Evolutionary conservation across 1,140 invertebrate genomes (phyloP), one percentile per base, ranked within the genome.

Genomic region (Ceratoteleas bidentatus): DNA sequence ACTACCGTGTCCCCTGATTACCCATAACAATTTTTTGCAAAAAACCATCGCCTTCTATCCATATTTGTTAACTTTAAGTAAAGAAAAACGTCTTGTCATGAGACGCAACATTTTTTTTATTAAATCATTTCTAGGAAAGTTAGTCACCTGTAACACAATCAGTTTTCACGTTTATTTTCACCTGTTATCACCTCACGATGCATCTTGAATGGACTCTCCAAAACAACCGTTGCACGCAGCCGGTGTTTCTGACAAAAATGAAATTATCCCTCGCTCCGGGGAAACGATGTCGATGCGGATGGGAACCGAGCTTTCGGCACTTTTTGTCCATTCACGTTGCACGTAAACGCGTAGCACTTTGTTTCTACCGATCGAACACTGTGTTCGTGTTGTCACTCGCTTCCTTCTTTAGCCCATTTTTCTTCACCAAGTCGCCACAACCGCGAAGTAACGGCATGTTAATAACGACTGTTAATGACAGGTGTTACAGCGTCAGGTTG

Each of bases 381-480:
- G 64, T 62, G 45, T 36, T 62, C 70, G 73, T 49, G 14, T 36
- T 24, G 24, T 24, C 24, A 4, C 1, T 24, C 24, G 24, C 24
- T 24, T 24, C 24, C 24, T 24, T 24, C 4, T 24, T 24, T 24
- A 24, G 24, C 4, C 24, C 24, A 24, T 24, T 24, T 24, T 24
- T 24, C 24, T 24, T 24, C 24, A 4, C 24, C 4, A 4, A 24
- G 24, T 24, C 56, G 66, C 72, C 54, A 58, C 69, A 58, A 70
- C 68, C 57, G 76, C 68, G 80, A 85, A 85, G 86, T 87, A 90
- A 85, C 87, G 84, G 86, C 84, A 86, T 84, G 86, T 87, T 89
- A 88, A 90, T 90, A 88, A 90, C 87, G 87, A 86, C 84, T 86
- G 87, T 88, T 88, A 86, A 81, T 76, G 75, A 73, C 75, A 38